phyloP scores from a whole-genome alignment of 1,140 invertebrate species.

The Maconellicoccus hirsutus region DNA sequence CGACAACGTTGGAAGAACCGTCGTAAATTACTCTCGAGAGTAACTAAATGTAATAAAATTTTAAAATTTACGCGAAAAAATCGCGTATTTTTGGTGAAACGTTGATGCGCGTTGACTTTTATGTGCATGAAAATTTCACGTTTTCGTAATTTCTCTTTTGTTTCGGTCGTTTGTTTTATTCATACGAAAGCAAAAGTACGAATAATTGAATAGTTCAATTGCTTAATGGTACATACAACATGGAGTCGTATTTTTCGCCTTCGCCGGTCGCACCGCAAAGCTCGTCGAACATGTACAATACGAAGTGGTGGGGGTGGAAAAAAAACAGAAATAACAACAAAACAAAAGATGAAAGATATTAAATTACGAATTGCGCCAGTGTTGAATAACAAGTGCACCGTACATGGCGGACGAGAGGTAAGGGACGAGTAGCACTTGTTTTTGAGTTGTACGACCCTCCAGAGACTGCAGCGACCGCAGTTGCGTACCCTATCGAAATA shows the following conservation, averaged over 20 bases:
- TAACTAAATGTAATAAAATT: not conserved
- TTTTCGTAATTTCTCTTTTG: not conserved
- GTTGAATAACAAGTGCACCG: conserved; percentile 18
- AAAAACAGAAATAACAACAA: not conserved
- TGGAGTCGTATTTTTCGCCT: too few relatives aligned
- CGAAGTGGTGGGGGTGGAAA: too few relatives aligned
- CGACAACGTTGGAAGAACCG: not conserved
- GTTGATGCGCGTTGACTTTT: not conserved
- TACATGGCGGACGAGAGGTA: not conserved
- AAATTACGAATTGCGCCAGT: conserved; percentile 15
- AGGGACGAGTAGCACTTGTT: conserved; percentile 11
- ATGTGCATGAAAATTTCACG: not conserved
- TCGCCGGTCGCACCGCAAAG: too few relatives aligned
- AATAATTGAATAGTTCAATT: not conserved
- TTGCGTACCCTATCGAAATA: not conserved
- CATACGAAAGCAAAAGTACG: not conserved
- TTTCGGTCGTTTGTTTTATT: not conserved
- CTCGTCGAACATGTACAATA: too few relatives aligned
- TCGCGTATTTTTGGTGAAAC: not conserved
- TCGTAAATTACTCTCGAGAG: not conserved
- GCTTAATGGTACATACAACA: too few relatives aligned
- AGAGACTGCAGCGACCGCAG: conserved; percentile 11
- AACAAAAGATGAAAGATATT: conserved; percentile 15
- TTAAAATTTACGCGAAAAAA: not conserved
- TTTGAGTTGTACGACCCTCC: conserved; percentile 19